Evolutionary conservation across 2,113 vertebrate species (phyloP).

Genomic region (Dicrurus megarhynchus): DNA sequence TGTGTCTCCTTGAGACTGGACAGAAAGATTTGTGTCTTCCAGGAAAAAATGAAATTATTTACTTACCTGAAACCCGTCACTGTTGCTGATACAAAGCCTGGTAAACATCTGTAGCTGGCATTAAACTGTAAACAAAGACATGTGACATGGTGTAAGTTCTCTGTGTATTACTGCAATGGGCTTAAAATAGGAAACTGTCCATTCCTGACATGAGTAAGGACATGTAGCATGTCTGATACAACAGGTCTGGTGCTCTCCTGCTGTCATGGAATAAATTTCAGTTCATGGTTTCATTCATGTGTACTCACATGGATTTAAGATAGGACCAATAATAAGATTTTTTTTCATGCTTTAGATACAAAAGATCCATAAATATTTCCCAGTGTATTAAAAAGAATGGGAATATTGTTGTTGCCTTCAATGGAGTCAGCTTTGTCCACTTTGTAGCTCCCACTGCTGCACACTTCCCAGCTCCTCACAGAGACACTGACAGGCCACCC

Average conservation of each 20-base stretch:
- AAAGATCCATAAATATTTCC: background rate
- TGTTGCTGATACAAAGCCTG: conserved; percentile 60
- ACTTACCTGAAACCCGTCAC: conserved; percentile 71
- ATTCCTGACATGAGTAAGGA: background rate
- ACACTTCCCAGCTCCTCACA: background rate
- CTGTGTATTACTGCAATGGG: background rate
- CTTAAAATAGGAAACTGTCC: background rate
- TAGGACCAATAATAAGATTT: background rate
- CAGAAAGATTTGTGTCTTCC: background rate
- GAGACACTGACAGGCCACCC: background rate
- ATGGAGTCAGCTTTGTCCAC: background rate
- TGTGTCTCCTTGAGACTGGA: background rate
- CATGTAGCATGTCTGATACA: background rate
- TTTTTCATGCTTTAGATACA: background rate
- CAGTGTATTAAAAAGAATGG: background rate
- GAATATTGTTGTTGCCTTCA: background rate
- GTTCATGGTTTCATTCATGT: background rate
- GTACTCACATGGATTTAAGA: background rate
- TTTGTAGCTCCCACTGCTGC: background rate
- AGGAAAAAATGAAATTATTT: background rate
- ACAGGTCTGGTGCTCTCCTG: background rate
- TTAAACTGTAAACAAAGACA: conserved; percentile 69
- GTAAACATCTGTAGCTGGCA: conserved; percentile 63
- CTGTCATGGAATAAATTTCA: background rate
- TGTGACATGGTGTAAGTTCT: background rate